phyloP scores from a whole-genome alignment of 1,140 invertebrate species.

The Tetragnatha versicolor region DNA sequence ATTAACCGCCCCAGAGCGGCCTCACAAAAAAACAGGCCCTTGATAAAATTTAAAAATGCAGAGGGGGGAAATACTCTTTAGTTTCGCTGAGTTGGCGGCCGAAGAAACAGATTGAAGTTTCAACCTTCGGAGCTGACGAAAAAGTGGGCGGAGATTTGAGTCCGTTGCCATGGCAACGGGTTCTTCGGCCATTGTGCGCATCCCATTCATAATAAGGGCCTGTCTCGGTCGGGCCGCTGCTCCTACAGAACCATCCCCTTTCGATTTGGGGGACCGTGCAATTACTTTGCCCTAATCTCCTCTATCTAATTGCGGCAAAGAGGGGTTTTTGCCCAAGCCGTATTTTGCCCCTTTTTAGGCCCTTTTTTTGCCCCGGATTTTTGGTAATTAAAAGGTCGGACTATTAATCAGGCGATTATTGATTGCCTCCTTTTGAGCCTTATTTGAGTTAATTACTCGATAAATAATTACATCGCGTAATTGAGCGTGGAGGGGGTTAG shows the following conservation, averaged over 20 bases:
- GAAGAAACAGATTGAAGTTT: constrained; percentile 51
- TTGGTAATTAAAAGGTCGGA: constrained; percentile 50
- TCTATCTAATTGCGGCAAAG: constrained; percentile 35
- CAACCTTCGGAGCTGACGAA: constrained; percentile 39
- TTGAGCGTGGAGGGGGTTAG: no score
- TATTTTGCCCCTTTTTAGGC: not conserved
- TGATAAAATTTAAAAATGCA: constrained; percentile 33
- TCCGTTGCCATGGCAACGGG: constrained; percentile 34
- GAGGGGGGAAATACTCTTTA: constrained; percentile 11
- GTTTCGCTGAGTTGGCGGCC: constrained; percentile 45
- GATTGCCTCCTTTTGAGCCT: constrained; percentile 14
- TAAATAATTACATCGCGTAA: constrained; percentile 45
- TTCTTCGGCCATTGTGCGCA: constrained; percentile 52
- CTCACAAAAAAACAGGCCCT: not conserved
- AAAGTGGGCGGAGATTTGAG: constrained; percentile 45
- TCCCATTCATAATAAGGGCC: constrained; percentile 55
- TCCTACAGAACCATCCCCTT: constrained; percentile 42
- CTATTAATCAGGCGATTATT: constrained; percentile 51
- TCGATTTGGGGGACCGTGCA: constrained; percentile 46
- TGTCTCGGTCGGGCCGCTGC: constrained; percentile 38
- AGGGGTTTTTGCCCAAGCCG: constrained; percentile 18
- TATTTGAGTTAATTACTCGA: constrained; percentile 48
- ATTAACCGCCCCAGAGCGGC: constrained; percentile 1
- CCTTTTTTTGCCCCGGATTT: constrained; percentile 6
- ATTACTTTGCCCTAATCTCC: constrained; percentile 43